Evolutionary conservation across 2,113 vertebrate genomes (phyloP).

Genomic region (Pholis gunnellus): DNA sequence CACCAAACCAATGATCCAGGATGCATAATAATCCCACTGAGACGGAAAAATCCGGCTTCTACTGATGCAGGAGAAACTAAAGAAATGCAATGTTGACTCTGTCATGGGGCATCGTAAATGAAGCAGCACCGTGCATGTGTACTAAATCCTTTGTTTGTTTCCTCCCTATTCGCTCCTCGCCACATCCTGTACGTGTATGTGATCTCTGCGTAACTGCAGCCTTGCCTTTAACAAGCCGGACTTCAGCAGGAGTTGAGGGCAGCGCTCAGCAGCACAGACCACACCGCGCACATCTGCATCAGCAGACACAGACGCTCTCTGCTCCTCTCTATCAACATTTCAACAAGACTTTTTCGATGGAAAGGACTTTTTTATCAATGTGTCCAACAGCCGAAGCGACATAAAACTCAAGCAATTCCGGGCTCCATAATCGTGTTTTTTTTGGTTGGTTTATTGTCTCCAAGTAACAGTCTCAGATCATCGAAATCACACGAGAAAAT

Average conservation of each 20-base stretch:
- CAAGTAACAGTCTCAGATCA: background rate
- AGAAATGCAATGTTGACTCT: background rate
- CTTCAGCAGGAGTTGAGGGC: background rate
- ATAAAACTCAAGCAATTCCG: background rate
- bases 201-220: background rate
- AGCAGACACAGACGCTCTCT: background rate
- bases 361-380: slow-evolving; percentile 16
- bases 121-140: too few relatives aligned
- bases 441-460: slow-evolving; percentile 1
- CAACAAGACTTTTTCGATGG: background rate
- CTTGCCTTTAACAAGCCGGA: slow-evolving; percentile 36
- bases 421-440: background rate
- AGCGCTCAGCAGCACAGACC: background rate
- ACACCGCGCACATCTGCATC: background rate
- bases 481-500: slow-evolving; percentile 13
- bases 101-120: too few relatives aligned
- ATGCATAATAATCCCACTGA: background rate
- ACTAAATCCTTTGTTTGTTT: background rate
- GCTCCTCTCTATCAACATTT: background rate
- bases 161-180: slow-evolving; percentile 1
- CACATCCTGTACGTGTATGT: background rate
- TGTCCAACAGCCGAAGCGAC: background rate
- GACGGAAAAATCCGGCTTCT: background rate
- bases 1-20: background rate
- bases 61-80: background rate